These are phyloP conservation scores for Festucalex cinctus DNA, from an alignment of 2,113 vertebrate species.

Conservation along the genomic window DNA sequence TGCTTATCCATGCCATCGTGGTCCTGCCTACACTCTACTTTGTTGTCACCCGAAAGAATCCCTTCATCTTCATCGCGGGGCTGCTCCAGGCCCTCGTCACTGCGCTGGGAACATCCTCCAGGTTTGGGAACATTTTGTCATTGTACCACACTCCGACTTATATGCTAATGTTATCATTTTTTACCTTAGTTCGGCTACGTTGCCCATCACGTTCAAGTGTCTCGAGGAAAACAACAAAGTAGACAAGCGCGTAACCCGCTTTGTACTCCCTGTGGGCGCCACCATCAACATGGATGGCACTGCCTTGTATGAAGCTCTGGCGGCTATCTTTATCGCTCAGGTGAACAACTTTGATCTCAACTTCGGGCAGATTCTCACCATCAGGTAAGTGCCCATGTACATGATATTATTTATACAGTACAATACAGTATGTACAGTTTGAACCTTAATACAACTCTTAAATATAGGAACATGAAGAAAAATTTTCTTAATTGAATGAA, in stretches of 20 bases:
- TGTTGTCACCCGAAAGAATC: conserved; percentile 88
- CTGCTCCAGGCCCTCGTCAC: conserved; percentile 93
- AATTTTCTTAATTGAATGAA: too few relatives aligned
- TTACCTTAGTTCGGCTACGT: conserved; percentile 83
- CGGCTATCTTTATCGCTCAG: conserved; percentile 96
- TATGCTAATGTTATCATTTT: neutral
- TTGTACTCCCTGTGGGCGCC: conserved; percentile 91
- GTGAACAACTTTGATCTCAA: conserved; percentile 91
- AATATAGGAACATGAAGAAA: too few relatives aligned
- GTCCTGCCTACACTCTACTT: conserved; percentile 92
- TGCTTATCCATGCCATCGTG: conserved; percentile 83
- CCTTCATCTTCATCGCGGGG: conserved; percentile 88
- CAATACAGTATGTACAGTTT: too few relatives aligned
- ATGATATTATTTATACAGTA: neutral
- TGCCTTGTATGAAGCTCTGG: conserved; percentile 91
- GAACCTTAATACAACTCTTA: too few relatives aligned
- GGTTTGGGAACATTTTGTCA: conserved; percentile 62
- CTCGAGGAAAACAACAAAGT: conserved; percentile 92
- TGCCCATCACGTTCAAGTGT: conserved; percentile 94
- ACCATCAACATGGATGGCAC: conserved; percentile 98
- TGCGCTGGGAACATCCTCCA: conserved; percentile 94
- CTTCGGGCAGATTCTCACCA: conserved; percentile 95
- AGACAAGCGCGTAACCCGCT: conserved; percentile 92
- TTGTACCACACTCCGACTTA: too few relatives aligned
- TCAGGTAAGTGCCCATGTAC: conserved; percentile 77